Percentiles rank a stretch among this genome's conserved stretches.
phyloP scores from a whole-genome alignment of 2,797 vertebrate species.

The Arctocebus calabarensis region DNA sequence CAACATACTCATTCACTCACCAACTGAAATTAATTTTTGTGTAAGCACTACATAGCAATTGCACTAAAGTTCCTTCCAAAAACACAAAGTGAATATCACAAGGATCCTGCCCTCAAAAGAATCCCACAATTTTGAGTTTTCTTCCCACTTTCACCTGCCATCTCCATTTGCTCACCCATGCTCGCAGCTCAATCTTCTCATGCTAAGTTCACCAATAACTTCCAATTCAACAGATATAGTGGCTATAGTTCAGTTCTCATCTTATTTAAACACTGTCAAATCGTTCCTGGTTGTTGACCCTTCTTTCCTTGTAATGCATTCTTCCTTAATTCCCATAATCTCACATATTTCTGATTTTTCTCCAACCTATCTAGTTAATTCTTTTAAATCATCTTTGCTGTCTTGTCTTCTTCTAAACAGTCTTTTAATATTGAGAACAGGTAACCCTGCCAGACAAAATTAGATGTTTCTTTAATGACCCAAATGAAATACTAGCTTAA shows the following conservation, averaged over 20 bases:
- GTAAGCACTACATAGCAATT: background rate
- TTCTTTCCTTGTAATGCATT: background rate
- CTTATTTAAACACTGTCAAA: background rate
- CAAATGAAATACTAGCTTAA: background rate
- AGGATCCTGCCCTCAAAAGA: background rate
- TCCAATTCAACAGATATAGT: background rate
- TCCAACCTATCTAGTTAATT: background rate
- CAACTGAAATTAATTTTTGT: slow-evolving; percentile 59
- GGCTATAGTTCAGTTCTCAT: no score
- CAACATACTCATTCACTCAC: slow-evolving; percentile 49
- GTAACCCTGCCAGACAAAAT: background rate
- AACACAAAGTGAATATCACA: background rate
- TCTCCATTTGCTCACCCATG: background rate
- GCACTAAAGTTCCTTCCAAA: background rate
- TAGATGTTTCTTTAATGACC: background rate
- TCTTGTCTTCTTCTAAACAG: background rate
- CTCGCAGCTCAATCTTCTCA: background rate
- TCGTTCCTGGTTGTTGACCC: background rate
- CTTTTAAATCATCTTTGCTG: background rate
- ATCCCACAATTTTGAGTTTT: background rate
- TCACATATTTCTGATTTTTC: background rate
- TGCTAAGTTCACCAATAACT: background rate
- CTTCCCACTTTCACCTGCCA: background rate
- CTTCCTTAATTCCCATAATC: background rate
- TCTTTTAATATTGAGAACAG: background rate